Evolutionary conservation across 2,888 invertebrate species (phyloP).

Genomic region (Drosophila recens): DNA sequence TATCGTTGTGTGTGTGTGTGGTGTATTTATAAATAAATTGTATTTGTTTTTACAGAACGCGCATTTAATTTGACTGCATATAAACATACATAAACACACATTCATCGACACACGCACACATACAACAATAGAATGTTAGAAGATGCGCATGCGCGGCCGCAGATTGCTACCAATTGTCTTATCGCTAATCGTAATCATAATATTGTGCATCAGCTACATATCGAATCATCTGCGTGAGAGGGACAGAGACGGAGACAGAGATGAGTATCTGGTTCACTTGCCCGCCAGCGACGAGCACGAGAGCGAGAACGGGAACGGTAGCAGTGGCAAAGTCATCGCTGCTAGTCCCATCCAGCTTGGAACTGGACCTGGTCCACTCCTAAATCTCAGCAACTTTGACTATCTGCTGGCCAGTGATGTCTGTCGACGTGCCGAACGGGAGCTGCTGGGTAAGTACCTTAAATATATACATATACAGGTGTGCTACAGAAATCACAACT

Average conservation of each 20-base stretch:
- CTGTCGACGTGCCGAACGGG: slow-evolving; percentile 76
- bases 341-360: background rate
- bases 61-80: background rate
- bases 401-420: slow-evolving; percentile 77
- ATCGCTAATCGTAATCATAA: slow-evolving; percentile 68
- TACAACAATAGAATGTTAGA: slow-evolving; percentile 62
- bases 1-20: slow-evolving; percentile 12
- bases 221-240: slow-evolving; percentile 54
- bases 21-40: slow-evolving; percentile 18
- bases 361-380: slow-evolving; percentile 47
- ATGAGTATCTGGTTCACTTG: slow-evolving; percentile 76
- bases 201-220: slow-evolving; percentile 76
- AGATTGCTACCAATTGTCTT: slow-evolving; percentile 77
- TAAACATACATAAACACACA: background rate
- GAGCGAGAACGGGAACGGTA: too few relatives aligned
- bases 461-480: too few relatives aligned
- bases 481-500: too few relatives aligned
- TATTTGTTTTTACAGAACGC: slow-evolving; percentile 17
- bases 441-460: slow-evolving; percentile 76
- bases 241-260: slow-evolving; percentile 41
- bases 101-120: slow-evolving; percentile 27
- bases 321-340: slow-evolving; percentile 2
- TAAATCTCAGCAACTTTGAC: slow-evolving; percentile 80
- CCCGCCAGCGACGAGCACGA: slow-evolving; percentile 30
- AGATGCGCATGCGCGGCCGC: slow-evolving; percentile 83